Percentiles rank a stretch among this genome's conserved stretches.
Evolutionary conservation across 2,113 vertebrate species (phyloP).

Genomic region (Mormoops blainvillei): DNA sequence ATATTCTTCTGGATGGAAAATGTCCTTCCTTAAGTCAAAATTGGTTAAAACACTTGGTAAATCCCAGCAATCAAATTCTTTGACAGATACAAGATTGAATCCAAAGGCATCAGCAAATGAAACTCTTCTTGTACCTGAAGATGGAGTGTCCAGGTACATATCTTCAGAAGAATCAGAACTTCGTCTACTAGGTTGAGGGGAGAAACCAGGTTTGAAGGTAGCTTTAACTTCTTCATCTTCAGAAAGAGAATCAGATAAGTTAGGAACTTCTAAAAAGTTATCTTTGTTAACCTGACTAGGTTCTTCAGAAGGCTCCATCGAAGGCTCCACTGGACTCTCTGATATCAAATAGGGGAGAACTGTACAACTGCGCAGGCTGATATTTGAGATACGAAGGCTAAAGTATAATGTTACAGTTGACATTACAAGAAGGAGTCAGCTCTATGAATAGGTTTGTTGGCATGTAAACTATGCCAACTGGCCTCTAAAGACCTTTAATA

Average conservation of each 20-base stretch:
- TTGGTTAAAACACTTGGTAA: slow-evolving; percentile 68
- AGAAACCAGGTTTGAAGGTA: slow-evolving; percentile 77
- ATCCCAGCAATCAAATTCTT: slow-evolving; percentile 90
- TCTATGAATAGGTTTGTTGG: slow-evolving; percentile 91
- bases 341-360: slow-evolving; percentile 83
- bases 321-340: slow-evolving; percentile 90
- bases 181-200: slow-evolving; percentile 78
- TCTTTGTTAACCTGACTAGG: slow-evolving; percentile 73
- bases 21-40: slow-evolving; percentile 64
- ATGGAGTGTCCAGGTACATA: slow-evolving; percentile 78
- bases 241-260: slow-evolving; percentile 73
- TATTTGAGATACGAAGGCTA: slow-evolving; percentile 87
- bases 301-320: slow-evolving; percentile 89
- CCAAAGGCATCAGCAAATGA: slow-evolving; percentile 97
- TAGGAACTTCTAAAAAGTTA: slow-evolving; percentile 83
- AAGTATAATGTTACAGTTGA: slow-evolving; percentile 92
- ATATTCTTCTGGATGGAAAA: slow-evolving; percentile 81
- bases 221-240: slow-evolving; percentile 81
- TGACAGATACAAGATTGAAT: slow-evolving; percentile 93
- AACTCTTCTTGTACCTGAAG: slow-evolving; percentile 86
- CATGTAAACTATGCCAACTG: slow-evolving; percentile 86
- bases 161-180: slow-evolving; percentile 86
- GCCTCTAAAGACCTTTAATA: slow-evolving; percentile 76
- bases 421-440: slow-evolving; percentile 87
- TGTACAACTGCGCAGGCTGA: slow-evolving; percentile 82